These are phyloP conservation scores for Ophion obscuratus DNA, from an alignment of 2,888 invertebrate genomes.

Conservation along the genomic window DNA sequence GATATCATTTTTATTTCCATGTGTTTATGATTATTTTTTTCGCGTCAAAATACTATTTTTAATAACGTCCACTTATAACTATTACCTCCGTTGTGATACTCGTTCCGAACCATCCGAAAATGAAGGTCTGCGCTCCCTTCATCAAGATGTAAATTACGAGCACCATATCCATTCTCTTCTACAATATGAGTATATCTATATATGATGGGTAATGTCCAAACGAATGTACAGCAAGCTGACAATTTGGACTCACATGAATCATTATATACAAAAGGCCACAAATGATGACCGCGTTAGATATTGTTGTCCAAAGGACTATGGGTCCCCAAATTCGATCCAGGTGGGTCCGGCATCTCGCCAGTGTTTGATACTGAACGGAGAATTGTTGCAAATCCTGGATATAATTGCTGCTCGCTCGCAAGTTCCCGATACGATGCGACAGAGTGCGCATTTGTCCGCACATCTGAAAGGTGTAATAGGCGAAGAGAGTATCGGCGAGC, in stretches of 20 bases:
- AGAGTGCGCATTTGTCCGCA: background rate
- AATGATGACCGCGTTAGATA: constrained; percentile 47
- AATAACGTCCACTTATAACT: too few relatives aligned
- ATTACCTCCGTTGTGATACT: constrained; percentile 9
- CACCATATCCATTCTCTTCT: background rate
- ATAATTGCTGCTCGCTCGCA: background rate
- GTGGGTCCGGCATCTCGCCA: constrained; percentile 44
- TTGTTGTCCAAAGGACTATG: constrained; percentile 52
- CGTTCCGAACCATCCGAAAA: constrained; percentile 16
- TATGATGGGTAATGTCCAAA: background rate
- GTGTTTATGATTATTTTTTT: too few relatives aligned
- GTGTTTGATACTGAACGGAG: background rate
- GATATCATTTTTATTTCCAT: too few relatives aligned
- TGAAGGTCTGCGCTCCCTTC: background rate
- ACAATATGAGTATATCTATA: too few relatives aligned
- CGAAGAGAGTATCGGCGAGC: background rate
- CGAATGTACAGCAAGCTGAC: background rate
- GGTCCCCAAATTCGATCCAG: constrained; percentile 58
- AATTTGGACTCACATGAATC: constrained; percentile 33
- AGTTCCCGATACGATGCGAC: background rate
- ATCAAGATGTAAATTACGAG: background rate
- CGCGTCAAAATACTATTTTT: too few relatives aligned
- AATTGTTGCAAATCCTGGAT: background rate
- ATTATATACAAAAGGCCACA: constrained; percentile 58
- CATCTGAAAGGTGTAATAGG: background rate